Evolutionary conservation across 35 echinoderm and acorn worm species (phyloP).

Genomic region (Ophiothrix spiculata): DNA sequence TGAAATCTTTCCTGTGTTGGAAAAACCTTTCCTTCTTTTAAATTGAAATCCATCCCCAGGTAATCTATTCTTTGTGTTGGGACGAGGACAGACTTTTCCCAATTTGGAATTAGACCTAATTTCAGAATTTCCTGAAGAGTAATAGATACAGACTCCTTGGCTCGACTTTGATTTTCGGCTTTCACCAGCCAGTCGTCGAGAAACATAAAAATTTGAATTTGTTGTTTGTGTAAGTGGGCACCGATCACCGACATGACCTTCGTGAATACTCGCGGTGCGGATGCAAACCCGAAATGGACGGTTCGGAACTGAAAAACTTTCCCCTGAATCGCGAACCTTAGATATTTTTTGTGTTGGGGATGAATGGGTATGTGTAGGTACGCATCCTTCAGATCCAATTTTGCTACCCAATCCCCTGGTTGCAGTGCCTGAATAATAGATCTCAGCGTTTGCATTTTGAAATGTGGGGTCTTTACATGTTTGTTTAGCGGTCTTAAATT

Average conservation of each 20-base stretch:
- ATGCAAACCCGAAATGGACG: neutral
- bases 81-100: neutral
- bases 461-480: neutral
- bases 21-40: neutral
- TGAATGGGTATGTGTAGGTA: neutral
- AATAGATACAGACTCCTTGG: neutral
- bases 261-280: neutral
- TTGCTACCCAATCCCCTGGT: neutral
- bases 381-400: neutral
- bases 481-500: neutral
- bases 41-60: neutral
- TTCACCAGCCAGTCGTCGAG: neutral
- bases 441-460: neutral
- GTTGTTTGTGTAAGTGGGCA: neutral
- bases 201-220: neutral
- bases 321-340: neutral
- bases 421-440: neutral
- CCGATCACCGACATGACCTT: neutral
- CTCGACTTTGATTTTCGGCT: neutral
- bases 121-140: neutral
- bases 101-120: neutral
- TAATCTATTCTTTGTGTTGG: neutral
- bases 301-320: neutral
- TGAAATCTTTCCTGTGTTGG: neutral
- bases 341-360: neutral